Base-by-base conservation (phyloP, 2,113 vertebrate genomes). In the Poeciliopsis prolifica region DNA sequence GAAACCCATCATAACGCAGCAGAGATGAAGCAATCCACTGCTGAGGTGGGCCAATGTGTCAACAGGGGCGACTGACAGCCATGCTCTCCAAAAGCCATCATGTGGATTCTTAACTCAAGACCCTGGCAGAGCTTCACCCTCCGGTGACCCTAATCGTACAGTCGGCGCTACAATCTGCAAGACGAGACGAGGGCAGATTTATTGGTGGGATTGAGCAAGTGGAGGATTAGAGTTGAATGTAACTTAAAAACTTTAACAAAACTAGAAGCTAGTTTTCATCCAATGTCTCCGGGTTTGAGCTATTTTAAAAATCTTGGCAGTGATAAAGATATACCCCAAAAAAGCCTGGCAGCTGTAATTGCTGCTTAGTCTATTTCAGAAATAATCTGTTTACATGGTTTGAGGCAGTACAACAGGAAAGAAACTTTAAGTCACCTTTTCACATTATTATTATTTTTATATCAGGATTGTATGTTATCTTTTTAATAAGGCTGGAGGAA, bases 401-500 rank as follows among this genome's bases (percentile, higher is more conserved):
- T 48, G 75, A 58, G 62, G 60, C 61, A 74, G 26, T 35, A 17
- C 37, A 28, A 65, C 26, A n/a, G 22, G 68, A 22, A 33, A 75
- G 30, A 33, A 35, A 72, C 2, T 44, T n/a, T 65, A 37, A 22
- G 24, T 10, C 22, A 22, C 24, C 15, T 68, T 26, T 29, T 60
- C n/a, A 77, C 33, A 65, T n/a, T 24, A 72, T 64, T 64, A 29
- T 63, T 66, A 68, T 5, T 78, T 65, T 44, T 85, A 37, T 44
- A 70, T 83, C 58, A 75, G 28, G 26, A 69, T 24, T 26, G 10
- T 1, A 2, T 78, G 65, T 78, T 75, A 77, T 77, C 64, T 61
- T 72, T 78, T 31, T 15, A 76, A 79, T 79, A 44, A 77, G 29
- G 24, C 58, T 42, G 4, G 35, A 67, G 73, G 24, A 72, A 26